These are phyloP conservation scores for Drosophila glabriapex DNA, from an alignment of 2,888 invertebrate genomes.

Conservation along the genomic window DNA sequence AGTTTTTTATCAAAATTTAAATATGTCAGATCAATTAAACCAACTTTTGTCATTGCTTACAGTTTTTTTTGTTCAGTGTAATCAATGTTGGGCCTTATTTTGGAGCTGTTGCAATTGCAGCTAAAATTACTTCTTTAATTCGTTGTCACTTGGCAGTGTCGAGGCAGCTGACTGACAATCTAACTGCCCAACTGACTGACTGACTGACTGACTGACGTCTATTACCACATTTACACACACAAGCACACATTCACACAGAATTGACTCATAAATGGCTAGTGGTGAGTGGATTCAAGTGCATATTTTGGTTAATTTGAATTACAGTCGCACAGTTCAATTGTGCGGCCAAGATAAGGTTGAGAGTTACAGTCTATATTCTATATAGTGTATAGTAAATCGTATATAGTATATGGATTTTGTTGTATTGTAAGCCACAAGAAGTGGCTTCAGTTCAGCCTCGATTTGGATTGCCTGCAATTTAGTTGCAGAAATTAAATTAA, in stretches of 20 bases:
- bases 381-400: constrained; percentile 5
- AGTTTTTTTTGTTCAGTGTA: constrained; percentile 43
- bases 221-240: constrained; percentile 29
- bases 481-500: constrained; percentile 71
- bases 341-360: constrained; percentile 35
- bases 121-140: constrained; percentile 48
- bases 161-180: constrained; percentile 52
- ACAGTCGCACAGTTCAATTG: constrained; percentile 60
- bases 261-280: constrained; percentile 30
- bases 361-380: constrained; percentile 12
- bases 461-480: constrained; percentile 66
- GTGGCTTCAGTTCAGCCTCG: constrained; percentile 37
- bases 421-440: constrained; percentile 43
- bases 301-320: constrained; percentile 60
- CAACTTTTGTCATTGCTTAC: not conserved
- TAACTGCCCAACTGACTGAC: constrained; percentile 59
- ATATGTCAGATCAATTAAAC: not conserved
- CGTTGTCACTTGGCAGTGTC: constrained; percentile 56
- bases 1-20: not conserved
- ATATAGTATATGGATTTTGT: not conserved
- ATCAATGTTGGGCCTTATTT: constrained; percentile 42
- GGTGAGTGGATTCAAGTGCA: constrained; percentile 51
- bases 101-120: constrained; percentile 65
- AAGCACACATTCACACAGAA: not conserved
- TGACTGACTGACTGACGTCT: constrained; percentile 47